These are phyloP conservation scores for Campoplex nolae DNA, from an alignment of 2,888 invertebrate species.

Conservation along the genomic window DNA sequence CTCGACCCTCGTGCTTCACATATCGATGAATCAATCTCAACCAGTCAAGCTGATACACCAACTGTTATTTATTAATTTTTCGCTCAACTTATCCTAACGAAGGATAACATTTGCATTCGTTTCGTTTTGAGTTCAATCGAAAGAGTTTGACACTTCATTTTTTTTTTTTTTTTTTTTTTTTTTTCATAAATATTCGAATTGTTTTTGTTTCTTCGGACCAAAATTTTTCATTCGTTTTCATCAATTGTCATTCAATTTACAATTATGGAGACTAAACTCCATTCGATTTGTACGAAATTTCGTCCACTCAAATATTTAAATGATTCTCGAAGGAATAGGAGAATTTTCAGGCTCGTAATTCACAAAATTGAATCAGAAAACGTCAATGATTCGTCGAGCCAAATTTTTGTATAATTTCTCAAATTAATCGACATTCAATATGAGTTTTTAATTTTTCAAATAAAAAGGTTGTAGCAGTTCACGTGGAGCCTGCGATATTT, in stretches of 20 bases:
- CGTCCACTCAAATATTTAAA: too few species aligned
- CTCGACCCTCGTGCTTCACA: constrained; percentile 5
- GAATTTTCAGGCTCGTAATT: background rate
- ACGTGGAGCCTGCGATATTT: constrained; percentile 90
- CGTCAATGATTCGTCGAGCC: background rate
- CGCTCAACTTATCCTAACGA: background rate
- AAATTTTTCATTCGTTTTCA: background rate
- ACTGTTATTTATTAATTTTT: background rate
- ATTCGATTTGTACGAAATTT: too few species aligned
- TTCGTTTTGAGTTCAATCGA: background rate
- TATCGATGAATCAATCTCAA: constrained; percentile 12
- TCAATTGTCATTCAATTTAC: background rate
- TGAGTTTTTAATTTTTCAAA: constrained; percentile 11
- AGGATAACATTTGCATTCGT: background rate
- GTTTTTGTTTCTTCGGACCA: too few species aligned
- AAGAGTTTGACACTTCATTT: background rate
- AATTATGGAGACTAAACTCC: too few species aligned
- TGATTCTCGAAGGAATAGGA: background rate
- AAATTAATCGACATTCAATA: background rate
- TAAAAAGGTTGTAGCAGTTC: constrained; percentile 92
- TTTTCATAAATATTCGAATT: too few species aligned
- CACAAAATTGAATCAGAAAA: background rate
- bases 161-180: background rate
- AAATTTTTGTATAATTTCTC: background rate
- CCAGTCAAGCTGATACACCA: background rate